Percentiles rank a stretch among this genome's conserved stretches.
Evolutionary conservation across 2,888 invertebrate species (phyloP).

Genomic region (Cephus spinipes): DNA sequence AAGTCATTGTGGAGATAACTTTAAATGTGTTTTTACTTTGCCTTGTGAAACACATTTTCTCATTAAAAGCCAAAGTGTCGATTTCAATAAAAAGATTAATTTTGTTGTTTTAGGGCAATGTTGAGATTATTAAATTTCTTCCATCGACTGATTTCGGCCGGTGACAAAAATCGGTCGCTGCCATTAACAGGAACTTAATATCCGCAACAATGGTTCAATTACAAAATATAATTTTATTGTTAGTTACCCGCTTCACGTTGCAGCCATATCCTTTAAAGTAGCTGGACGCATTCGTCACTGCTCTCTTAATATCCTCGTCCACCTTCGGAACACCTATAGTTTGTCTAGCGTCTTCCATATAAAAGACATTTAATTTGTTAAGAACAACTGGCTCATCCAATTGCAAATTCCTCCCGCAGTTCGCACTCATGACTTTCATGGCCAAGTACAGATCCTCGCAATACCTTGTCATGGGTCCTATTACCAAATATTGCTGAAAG

Average conservation of each 20-base stretch:
- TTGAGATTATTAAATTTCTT: too few relatives aligned
- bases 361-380: conserved; percentile 70
- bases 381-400: conserved; percentile 70
- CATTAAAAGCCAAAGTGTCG: neutral
- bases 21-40: neutral
- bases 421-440: conserved; percentile 73
- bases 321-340: conserved; percentile 70
- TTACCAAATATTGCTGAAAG: conserved; percentile 69
- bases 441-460: conserved; percentile 80
- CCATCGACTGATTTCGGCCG: too few relatives aligned
- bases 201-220: neutral
- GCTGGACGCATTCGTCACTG: conserved; percentile 67
- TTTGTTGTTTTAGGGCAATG: too few relatives aligned
- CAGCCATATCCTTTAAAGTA: conserved; percentile 69
- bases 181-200: too few relatives aligned
- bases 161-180: too few relatives aligned
- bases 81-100: too few relatives aligned
- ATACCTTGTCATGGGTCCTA: conserved; percentile 84
- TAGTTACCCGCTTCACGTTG: conserved; percentile 61
- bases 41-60: neutral
- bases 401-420: conserved; percentile 62
- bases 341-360: conserved; percentile 73
- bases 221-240: neutral
- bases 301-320: conserved; percentile 68
- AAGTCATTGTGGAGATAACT: too few relatives aligned